phyloP scores from a whole-genome alignment of 2,888 invertebrate genomes.

The Ormyrus labotus region DNA sequence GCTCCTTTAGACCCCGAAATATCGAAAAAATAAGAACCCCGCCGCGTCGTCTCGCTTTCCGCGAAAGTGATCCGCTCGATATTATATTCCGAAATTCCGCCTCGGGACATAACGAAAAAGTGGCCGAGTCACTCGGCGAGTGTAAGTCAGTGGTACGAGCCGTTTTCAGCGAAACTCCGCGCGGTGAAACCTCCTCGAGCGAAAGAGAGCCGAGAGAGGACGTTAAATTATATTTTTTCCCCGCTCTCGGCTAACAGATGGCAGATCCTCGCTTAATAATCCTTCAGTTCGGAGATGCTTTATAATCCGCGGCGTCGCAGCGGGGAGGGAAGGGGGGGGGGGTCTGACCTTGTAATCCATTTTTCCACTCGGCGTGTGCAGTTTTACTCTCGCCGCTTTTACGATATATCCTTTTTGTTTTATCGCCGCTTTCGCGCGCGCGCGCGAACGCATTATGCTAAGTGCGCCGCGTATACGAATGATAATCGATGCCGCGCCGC shows the following conservation, averaged over 20 bases:
- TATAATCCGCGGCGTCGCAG: conserved; percentile 7
- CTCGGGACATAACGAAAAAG: no score
- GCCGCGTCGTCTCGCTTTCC: no score
- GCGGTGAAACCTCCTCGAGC: conserved; percentile 25
- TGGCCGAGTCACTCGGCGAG: no score
- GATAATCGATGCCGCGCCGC: no score
- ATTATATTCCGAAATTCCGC: no score
- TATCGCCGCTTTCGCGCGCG: no score
- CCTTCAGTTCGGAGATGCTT: conserved; percentile 22
- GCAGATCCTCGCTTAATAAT: conserved; percentile 28
- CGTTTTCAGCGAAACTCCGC: conserved; percentile 37
- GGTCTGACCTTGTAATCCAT: conserved; percentile 52
- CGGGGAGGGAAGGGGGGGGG: background rate
- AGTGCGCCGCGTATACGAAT: no score
- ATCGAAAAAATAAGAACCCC: no score
- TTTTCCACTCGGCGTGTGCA: conserved; percentile 51
- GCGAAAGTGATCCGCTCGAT: no score
- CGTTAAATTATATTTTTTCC: conserved; percentile 41
- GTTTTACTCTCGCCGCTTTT: conserved; percentile 42
- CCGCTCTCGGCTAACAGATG: conserved; percentile 6
- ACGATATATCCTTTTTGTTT: no score
- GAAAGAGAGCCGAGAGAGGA: conserved; percentile 8
- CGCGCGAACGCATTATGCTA: no score
- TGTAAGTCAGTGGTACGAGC: conserved; percentile 12
- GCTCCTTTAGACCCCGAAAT: no score